Evolutionary conservation across 1,140 invertebrate species (phyloP), one percentile per base, ranked within the genome.

Genomic region (Penaeus indicus): DNA sequence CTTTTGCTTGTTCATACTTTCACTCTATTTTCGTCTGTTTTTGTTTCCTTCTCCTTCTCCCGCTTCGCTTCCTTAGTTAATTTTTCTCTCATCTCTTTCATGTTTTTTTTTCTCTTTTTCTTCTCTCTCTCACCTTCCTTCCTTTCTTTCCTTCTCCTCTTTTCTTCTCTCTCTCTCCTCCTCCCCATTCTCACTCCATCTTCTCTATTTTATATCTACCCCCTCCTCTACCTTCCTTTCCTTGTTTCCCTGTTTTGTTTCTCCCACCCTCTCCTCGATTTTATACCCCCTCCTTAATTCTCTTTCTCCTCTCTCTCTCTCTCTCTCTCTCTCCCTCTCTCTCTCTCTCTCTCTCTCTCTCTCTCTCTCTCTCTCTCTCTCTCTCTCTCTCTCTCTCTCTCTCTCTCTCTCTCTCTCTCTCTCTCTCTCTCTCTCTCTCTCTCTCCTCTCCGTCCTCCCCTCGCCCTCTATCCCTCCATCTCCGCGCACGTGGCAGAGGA

Each of bases 391-490:
- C 16, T 16, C 32, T 16, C 18, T 19, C 32, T 77, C 27, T 27
- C 75, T 77, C 27, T n/a, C n/a, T n/a, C n/a, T n/a, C n/a, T n/a
- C n/a, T n/a, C n/a, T n/a, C n/a, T n/a, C n/a, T n/a, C n/a, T n/a
- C 54, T 42, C 32, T 4, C 25, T 3, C 5, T 13, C 11, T 3
- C 8, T 4, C 1, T 21, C 1, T 18, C 42, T 54, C 42, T 54
- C 38, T 80, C 78, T 80, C 78, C 61, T 79, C 77, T 79, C 77
- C 47, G 21, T 25, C 77, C 25, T 27, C 60, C 77, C 60, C 77
- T 79, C 38, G n/a, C 77, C 54, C 75, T 78, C 75, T 78, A 32
- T 78, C 77, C 60, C 27, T 42, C 78, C 61, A 38, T 80, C 78
- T 80, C 78, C 3, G 47, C 13, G 47, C 47, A 54, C 47, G 47